phyloP scores from a whole-genome alignment of 2,888 invertebrate species.

The Melieria picta region DNA sequence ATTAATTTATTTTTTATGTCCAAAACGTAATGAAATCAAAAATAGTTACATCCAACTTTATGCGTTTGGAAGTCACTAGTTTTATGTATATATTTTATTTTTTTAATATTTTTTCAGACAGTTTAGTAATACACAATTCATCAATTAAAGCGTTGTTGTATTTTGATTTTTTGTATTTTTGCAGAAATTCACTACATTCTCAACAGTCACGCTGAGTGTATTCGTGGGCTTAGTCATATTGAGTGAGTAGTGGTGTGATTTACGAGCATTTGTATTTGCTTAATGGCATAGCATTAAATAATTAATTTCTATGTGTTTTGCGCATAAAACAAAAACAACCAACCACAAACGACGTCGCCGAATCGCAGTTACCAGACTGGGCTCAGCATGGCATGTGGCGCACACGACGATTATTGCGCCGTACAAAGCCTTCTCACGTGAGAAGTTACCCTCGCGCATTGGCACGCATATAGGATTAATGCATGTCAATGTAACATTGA shows the following conservation, averaged over 20 bases:
- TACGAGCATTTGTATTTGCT: slow-evolving; percentile 23
- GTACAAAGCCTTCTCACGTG: slow-evolving; percentile 90
- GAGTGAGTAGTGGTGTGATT: slow-evolving; percentile 72
- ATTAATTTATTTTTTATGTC: slow-evolving; percentile 9
- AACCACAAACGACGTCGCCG: too few relatives aligned
- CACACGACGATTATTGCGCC: slow-evolving; percentile 82
- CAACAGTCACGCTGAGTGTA: slow-evolving; percentile 89
- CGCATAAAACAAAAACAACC: background rate
- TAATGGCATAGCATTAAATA: slow-evolving; percentile 30
- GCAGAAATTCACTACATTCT: slow-evolving; percentile 92
- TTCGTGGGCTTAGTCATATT: slow-evolving; percentile 93
- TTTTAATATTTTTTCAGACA: background rate
- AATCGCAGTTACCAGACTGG: slow-evolving; percentile 81
- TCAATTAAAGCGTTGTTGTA: background rate
- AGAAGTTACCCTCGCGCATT: slow-evolving; percentile 87
- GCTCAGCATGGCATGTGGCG: slow-evolving; percentile 94
- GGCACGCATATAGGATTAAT: slow-evolving; percentile 93
- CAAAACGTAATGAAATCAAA: too few relatives aligned
- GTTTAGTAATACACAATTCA: background rate
- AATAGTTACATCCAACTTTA: background rate
- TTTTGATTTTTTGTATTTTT: slow-evolving; percentile 40
- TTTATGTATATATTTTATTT: slow-evolving; percentile 5
- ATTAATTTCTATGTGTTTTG: slow-evolving; percentile 31
- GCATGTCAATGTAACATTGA: slow-evolving; percentile 94
- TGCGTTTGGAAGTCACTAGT: background rate